A percentile compares a stretch with the other conserved stretches of the same genome.
Evolutionary conservation across 2,888 invertebrate species (phyloP).

Genomic region (Mimachlamys varia): DNA sequence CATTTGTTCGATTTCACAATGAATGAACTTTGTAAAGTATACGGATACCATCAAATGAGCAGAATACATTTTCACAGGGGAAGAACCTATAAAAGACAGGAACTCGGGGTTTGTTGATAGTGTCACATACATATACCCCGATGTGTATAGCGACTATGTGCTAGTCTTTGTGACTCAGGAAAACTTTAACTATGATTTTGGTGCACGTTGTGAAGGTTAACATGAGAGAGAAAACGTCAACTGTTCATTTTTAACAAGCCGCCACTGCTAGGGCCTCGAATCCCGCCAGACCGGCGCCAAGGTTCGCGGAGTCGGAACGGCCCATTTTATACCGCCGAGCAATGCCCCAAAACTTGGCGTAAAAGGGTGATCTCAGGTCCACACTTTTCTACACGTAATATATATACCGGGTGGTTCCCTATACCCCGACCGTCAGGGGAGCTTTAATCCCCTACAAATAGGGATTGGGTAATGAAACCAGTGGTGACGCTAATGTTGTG

Average conservation of each 20-base stretch:
- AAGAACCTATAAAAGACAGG: not conserved
- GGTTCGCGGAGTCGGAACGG: slow-evolving; percentile 3
- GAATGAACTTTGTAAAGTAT: slow-evolving; percentile 23
- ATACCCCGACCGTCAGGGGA: not conserved
- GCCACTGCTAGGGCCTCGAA: not conserved
- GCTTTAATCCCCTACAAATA: not conserved
- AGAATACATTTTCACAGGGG: slow-evolving; percentile 19
- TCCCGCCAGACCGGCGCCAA: slow-evolving; percentile 21
- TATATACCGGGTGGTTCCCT: not conserved
- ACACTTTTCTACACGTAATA: not conserved
- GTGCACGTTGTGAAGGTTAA: not conserved
- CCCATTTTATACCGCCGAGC: not conserved
- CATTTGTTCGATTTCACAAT: slow-evolving; percentile 18
- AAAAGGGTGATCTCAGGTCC: not conserved
- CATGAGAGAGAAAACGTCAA: not conserved
- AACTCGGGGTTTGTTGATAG: not conserved
- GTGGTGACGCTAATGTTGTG: not conserved
- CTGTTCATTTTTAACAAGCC: slow-evolving; percentile 27
- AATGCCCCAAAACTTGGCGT: not conserved
- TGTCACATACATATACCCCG: not conserved
- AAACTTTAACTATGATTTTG: not conserved
- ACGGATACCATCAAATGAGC: slow-evolving; percentile 29
- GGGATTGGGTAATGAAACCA: not conserved
- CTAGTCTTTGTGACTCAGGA: not conserved
- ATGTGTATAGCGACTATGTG: not conserved